These are phyloP conservation scores for Micoletzkya japonica DNA, from an alignment of 2,888 invertebrate genomes.

Conservation along the genomic window DNA sequence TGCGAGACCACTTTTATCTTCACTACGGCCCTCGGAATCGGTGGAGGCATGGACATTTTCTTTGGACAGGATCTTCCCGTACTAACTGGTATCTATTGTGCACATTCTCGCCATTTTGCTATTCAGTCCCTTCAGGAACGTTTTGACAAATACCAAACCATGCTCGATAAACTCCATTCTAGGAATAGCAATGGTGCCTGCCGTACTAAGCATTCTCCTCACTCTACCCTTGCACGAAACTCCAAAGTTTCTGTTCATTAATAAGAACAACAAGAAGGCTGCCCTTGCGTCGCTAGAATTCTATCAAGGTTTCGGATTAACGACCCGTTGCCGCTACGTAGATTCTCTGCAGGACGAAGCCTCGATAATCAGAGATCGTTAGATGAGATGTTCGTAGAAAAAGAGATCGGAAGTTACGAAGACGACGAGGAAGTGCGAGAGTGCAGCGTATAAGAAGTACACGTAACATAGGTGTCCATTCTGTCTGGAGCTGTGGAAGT, in stretches of 20 bases:
- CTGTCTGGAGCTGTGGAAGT: conserved; percentile 33
- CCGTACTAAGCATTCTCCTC: conserved; percentile 39
- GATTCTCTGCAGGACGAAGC: background rate
- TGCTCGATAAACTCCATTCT: no score
- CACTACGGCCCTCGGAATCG: conserved; percentile 49
- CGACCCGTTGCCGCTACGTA: background rate
- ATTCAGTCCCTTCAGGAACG: no score
- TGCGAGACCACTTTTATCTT: conserved; percentile 43
- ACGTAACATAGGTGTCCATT: conserved; percentile 1
- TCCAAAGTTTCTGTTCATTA: conserved; percentile 47
- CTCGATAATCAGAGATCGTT: conserved; percentile 31
- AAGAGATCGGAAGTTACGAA: conserved; percentile 11
- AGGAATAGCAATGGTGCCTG: conserved; percentile 42
- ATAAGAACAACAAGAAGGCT: conserved; percentile 33
- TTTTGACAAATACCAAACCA: no score
- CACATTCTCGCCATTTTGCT: no score
- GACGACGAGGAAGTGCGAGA: background rate
- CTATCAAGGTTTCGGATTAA: conserved; percentile 35
- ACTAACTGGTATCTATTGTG: conserved; percentile 18
- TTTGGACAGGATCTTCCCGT: conserved; percentile 29
- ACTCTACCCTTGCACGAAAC: conserved; percentile 46
- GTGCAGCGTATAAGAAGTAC: background rate
- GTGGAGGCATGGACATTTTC: conserved; percentile 42
- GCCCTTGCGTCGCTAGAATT: conserved; percentile 37
- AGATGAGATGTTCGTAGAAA: conserved; percentile 43